Base-by-base conservation (phyloP, 2,888 invertebrate species). In the Eristalis intricaria region DNA sequence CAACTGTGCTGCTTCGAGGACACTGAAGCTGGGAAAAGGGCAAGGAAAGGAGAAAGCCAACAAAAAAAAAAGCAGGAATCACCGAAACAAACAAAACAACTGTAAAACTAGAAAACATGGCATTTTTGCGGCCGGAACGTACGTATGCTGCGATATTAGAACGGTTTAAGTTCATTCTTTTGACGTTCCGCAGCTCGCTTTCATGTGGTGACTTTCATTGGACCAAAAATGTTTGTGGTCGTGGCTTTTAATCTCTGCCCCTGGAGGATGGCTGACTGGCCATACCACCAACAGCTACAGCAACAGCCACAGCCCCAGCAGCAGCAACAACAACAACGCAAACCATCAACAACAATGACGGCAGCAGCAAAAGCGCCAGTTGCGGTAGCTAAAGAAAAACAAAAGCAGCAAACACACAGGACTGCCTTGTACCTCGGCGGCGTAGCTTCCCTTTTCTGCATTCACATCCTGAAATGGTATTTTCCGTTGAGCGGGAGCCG, bases 171-270 rank as follows among this genome's bases (percentile, higher is more conserved):
- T 80, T 84, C 76, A 84, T 61, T 87, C 87, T 83, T 87, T 87
- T 84, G 87, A 84, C 80, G 87, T 87, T 80, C 80, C 87, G 69
- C 87, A 80, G 79, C 79, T 87, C 71, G 79, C 81, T 88, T 88
- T 85, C 83, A 86, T 89, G 89, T 81, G 89, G 89, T 89, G 81
- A 84, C 89, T 89, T 89, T 88, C 85, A 89, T 89, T 89, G 88
- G 88, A 89, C 89, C 89, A 86, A 88, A 89, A 89, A 89, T 89
- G 89, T 89, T 89, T 89, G 89, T 89, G 89, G 89, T 89, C 89
- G 89, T 89, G 88, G 89, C 88, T 89, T 89, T 89, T 89, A 89
- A 89, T 89, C 89, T 89, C 89, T 89, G 88, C 79, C 89, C 89
- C 84, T 23, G 50, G 61, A 84, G 88, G 84, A 84, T 38, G 50